Evolutionary conservation across 2,797 vertebrate genomes (phyloP).

Genomic region (Pelochelys cantorii): DNA sequence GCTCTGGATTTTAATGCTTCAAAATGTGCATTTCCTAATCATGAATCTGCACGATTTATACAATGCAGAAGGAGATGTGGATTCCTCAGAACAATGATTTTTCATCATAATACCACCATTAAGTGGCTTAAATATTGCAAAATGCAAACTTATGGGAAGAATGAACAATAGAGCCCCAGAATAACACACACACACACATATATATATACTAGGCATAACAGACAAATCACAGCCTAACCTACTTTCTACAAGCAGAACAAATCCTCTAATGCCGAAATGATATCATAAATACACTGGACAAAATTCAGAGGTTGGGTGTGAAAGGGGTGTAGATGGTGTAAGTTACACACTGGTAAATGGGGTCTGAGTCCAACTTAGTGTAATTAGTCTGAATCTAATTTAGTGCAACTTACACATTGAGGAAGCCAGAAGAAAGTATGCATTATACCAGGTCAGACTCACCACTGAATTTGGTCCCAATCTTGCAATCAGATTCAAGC

Average conservation of each 20-base stretch:
- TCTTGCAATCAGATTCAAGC: too few species aligned
- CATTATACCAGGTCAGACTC: neutral
- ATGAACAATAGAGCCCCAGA: neutral
- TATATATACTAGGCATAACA: neutral
- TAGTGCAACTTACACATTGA: neutral
- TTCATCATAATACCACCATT: neutral
- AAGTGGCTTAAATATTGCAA: neutral
- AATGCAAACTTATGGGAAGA: rapidly evolving
- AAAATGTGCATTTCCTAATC: rapidly evolving
- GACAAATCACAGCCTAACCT: neutral
- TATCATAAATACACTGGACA: neutral
- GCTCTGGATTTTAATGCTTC: neutral
- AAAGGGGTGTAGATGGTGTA: neutral
- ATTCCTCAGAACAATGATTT: neutral
- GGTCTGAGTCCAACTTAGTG: too few species aligned
- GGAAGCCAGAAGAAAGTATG: neutral
- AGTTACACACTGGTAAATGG: neutral
- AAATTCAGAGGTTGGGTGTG: neutral
- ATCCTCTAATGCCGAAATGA: neutral
- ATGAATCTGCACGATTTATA: neutral
- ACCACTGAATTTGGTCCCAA: neutral
- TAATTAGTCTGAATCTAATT: neutral
- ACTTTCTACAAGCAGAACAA: neutral
- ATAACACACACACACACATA: neutral
- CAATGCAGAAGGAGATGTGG: neutral